phyloP scores from a whole-genome alignment of 2,888 invertebrate genomes.

The Drosophila kanekoi region DNA sequence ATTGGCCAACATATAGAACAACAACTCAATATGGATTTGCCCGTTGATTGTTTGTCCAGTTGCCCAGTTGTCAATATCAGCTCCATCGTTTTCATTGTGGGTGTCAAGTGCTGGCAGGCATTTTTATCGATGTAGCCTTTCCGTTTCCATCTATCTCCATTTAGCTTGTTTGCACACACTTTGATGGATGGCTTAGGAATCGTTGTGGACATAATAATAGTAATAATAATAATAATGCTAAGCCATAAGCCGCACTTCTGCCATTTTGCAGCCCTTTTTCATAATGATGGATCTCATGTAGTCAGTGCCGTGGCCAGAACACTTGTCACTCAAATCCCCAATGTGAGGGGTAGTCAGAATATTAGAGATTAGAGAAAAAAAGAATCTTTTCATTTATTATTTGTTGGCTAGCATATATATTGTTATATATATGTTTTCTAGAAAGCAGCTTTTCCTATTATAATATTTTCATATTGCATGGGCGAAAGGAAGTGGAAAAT shows the following conservation, averaged over 20 bases:
- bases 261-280: constrained; percentile 21
- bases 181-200: constrained; percentile 61
- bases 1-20: constrained; percentile 42
- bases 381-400: no score
- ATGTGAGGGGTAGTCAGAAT: constrained; percentile 10
- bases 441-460: no score
- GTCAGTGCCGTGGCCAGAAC: constrained; percentile 8
- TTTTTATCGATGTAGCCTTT: constrained; percentile 35
- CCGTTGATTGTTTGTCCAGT: constrained; percentile 29
- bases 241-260: constrained; percentile 23
- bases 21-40: constrained; percentile 51
- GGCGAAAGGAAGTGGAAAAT: no score
- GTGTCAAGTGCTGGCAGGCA: constrained; percentile 46
- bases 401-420: no score
- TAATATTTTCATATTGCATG: no score
- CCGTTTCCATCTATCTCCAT: not conserved
- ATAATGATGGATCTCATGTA: constrained; percentile 10
- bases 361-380: not conserved
- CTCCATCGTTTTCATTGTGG: constrained; percentile 36
- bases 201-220: constrained; percentile 37
- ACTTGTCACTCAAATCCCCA: constrained; percentile 15
- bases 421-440: no score
- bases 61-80: constrained; percentile 38
- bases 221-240: constrained; percentile 35
- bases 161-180: constrained; percentile 36